Conservation (phyloP, 2,888 invertebrate species). For the Petrolisthes manimaculis region DNA sequence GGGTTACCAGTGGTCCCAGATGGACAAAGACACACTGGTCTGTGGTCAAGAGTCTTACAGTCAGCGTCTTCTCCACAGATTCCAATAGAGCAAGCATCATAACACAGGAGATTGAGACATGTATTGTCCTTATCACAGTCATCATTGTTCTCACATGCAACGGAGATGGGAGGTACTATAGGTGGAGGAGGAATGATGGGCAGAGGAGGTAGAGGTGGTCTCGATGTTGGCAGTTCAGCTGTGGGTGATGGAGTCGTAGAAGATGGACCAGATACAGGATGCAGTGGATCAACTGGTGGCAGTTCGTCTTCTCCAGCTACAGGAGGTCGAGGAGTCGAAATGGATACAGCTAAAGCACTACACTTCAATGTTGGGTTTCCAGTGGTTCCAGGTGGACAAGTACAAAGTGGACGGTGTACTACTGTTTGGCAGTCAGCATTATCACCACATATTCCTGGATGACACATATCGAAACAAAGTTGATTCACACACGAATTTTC, state of each 20-base stretch:
- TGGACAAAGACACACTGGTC: conserved; percentile 74
- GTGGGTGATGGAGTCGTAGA: conserved; percentile 38
- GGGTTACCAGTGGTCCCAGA: conserved; percentile 67
- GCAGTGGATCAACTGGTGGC: conserved; percentile 38
- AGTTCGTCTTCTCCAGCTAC: conserved; percentile 33
- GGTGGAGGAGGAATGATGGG: conserved; percentile 69
- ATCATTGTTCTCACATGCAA: conserved; percentile 76
- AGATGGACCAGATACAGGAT: conserved; percentile 32
- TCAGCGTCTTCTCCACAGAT: conserved; percentile 79
- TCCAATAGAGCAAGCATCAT: conserved; percentile 83
- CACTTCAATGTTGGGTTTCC: conserved; percentile 66
- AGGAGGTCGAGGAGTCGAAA: conserved; percentile 31
- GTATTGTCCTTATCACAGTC: conserved; percentile 82
- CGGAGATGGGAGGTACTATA: conserved; percentile 73
- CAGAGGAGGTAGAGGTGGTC: conserved; percentile 31
- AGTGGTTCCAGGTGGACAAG: conserved; percentile 79
- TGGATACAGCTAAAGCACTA: conserved; percentile 50
- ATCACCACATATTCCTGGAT: conserved; percentile 82
- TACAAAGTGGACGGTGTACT: conserved; percentile 87
- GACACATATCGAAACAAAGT: conserved; percentile 76
- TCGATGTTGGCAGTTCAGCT: conserved; percentile 17
- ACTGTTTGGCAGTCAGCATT: conserved; percentile 86
- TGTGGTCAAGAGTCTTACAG: conserved; percentile 81
- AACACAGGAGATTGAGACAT: conserved; percentile 81
- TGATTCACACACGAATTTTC: conserved; percentile 59